Evolutionary conservation across 2,113 vertebrate species (phyloP), one percentile per base, ranked within the genome.

Genomic region (Limnothrissa miodon): DNA sequence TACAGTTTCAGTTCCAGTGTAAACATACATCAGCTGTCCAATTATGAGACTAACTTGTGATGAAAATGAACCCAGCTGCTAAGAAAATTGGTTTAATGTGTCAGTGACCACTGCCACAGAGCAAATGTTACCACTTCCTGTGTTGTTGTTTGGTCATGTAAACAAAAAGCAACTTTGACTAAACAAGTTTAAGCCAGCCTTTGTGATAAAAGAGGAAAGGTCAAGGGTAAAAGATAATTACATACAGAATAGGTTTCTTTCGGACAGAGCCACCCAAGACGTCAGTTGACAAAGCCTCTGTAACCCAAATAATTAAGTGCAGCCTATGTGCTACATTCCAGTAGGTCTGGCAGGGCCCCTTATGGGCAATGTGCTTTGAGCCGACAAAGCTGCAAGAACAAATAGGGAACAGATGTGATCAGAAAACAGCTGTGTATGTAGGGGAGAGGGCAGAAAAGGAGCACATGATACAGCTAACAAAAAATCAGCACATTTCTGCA

Each of bases 271-370:
- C 29, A 33, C 29, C 10, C 45, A 23, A 78, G 44, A 82, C 25
- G 10, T 29, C 11, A 79, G 78, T 62, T 66, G 39, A 46, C 42
- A 45, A 62, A 66, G 78, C 36, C 39, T 33, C n/a, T 48, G 23
- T 17, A 36, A 74, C 36, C 66, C 66, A 74, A 74, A 78, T 36
- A 78, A 78, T 39, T 25, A 45, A 48, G 66, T 53, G 44, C 66
- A 36, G 84, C 82, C 86, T 80, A 83, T 59, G 86, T 45, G 85
- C 39, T 44, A 70, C 84, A 85, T 90, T 91, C 89, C 88, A 85
- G 45, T 86, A 53, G 78, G 82, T 45, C 79, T 89, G 33, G 83
- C 62, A 53, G 53, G 19, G 46, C 11, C 19, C 25, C 56, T 17
- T 11, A 25, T 36, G n/a, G n/a, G 45, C 45, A 59, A 39, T 21